These are phyloP conservation scores for Adelosebastes latens DNA, from an alignment of 2,797 vertebrate species.

Conservation along the genomic window DNA sequence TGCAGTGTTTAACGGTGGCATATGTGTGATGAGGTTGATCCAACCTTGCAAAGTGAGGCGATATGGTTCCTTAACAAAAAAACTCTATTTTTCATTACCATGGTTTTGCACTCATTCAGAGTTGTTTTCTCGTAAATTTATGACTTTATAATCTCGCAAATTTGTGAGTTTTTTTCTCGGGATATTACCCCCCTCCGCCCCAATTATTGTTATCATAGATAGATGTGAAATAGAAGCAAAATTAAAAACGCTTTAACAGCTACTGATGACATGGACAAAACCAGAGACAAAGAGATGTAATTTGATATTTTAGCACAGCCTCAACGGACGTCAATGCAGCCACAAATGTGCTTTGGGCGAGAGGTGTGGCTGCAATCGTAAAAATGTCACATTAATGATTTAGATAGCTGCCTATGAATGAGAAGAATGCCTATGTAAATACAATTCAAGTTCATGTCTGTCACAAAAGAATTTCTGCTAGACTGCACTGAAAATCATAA, in stretches of 20 bases:
- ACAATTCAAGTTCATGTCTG: constrained; percentile 10
- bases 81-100: too few relatives aligned
- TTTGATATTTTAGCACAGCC: background rate
- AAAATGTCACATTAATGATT: constrained; percentile 16
- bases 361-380: constrained; percentile 1
- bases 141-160: too few relatives aligned
- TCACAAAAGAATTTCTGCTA: background rate
- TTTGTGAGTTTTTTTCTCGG: too few relatives aligned
- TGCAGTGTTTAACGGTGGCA: too few relatives aligned
- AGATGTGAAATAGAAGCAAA: too few relatives aligned
- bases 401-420: background rate
- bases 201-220: too few relatives aligned
- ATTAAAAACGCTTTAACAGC: background rate
- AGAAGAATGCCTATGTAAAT: background rate
- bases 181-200: too few relatives aligned
- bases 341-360: background rate
- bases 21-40: too few relatives aligned
- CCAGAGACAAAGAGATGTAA: background rate
- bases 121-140: too few relatives aligned
- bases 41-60: too few relatives aligned
- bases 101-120: too few relatives aligned
- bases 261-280: background rate
- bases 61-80: too few relatives aligned
- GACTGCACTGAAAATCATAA: background rate
- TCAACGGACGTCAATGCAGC: background rate